Percentiles rank a stretch among this genome's conserved stretches.
phyloP scores from a whole-genome alignment of 2,113 vertebrate genomes.

The Verasper variegatus region DNA sequence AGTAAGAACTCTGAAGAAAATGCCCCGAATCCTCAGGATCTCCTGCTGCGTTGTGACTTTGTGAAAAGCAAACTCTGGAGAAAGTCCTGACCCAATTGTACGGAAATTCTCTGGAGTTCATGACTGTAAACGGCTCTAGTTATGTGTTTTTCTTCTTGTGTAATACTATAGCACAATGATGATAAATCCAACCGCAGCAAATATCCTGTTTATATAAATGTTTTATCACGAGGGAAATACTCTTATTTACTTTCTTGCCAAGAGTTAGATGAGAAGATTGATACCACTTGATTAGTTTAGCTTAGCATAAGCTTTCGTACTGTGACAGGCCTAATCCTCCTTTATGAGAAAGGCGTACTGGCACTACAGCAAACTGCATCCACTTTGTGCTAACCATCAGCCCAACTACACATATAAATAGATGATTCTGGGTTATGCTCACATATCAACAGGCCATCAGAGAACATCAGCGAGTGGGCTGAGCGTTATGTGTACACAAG shows the following conservation, averaged over 20 bases:
- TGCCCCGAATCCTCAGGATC: not conserved
- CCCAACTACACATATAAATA: not conserved
- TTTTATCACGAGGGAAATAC: not conserved
- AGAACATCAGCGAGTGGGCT: slow-evolving; percentile 1
- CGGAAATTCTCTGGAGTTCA: not conserved
- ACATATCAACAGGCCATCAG: not conserved
- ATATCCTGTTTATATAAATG: not conserved
- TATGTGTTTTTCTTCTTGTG: not conserved
- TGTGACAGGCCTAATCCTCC: not conserved
- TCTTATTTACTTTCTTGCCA: not conserved
- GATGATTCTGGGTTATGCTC: slow-evolving; percentile 7
- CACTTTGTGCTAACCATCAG: not conserved
- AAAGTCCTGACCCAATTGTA: not conserved
- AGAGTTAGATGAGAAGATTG: slow-evolving; percentile 1
- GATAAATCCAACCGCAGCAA: not conserved
- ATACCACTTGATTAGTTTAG: not conserved
- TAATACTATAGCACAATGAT: not conserved
- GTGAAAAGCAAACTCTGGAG: not conserved
- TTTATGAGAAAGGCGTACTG: not conserved
- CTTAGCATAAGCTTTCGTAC: not conserved
- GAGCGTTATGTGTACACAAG: not conserved
- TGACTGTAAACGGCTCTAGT: not conserved
- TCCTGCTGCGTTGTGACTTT: not conserved
- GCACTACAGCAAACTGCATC: not conserved
- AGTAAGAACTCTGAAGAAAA: no score